Conservation (phyloP, 2,888 invertebrate species). For the Lottia gigantea region DNA sequence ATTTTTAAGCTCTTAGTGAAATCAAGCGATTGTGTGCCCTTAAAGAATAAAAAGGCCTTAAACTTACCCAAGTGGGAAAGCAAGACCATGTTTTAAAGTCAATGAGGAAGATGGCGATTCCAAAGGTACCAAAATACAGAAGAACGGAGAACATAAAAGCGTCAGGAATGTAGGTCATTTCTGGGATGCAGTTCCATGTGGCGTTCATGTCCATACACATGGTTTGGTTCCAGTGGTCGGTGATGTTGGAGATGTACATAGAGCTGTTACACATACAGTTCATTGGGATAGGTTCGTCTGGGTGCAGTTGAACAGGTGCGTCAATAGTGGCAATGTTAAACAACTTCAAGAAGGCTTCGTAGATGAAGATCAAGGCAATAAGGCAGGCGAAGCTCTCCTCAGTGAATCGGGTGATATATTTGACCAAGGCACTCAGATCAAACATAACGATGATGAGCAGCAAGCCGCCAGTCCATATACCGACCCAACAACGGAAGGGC, state of each 20-base stretch:
- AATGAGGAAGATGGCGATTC: constrained; percentile 88
- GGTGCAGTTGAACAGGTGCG: constrained; percentile 13
- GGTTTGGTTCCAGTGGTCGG: constrained; percentile 26
- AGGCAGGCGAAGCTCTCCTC: constrained; percentile 98
- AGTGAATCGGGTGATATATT: constrained; percentile 97
- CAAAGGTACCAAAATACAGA: constrained; percentile 91
- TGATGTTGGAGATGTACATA: background rate
- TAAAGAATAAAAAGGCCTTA: background rate
- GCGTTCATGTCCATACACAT: constrained; percentile 34
- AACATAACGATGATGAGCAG: constrained; percentile 88
- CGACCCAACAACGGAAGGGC: constrained; percentile 95
- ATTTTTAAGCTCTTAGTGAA: too few species aligned
- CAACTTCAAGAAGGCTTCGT: constrained; percentile 96
- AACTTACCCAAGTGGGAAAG: constrained; percentile 87
- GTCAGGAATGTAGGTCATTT: constrained; percentile 68
- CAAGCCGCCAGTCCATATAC: constrained; percentile 91
- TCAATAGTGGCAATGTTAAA: constrained; percentile 70
- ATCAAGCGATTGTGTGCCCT: too few species aligned
- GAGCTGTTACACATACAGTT: background rate
- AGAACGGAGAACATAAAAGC: constrained; percentile 95
- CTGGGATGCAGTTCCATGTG: constrained; percentile 70
- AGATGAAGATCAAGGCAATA: constrained; percentile 98
- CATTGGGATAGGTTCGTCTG: too few species aligned
- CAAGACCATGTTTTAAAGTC: constrained; percentile 92
- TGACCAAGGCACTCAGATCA: constrained; percentile 95